phyloP scores from a whole-genome alignment of 1,140 invertebrate genomes.

The Eurosta solidaginis region DNA sequence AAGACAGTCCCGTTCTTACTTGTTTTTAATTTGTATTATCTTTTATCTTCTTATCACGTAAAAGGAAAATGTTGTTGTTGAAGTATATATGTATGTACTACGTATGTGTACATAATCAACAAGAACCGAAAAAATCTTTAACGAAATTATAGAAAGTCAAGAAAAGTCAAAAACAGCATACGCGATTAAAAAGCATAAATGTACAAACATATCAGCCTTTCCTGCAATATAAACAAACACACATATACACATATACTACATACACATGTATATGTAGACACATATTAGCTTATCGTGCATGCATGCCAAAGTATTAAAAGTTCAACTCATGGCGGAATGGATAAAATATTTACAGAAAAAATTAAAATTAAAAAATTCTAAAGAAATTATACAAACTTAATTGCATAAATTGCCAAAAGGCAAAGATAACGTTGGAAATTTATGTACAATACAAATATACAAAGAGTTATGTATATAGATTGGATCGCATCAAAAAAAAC shows the following conservation, averaged over 20 bases:
- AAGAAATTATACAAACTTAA: background rate
- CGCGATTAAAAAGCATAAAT: background rate
- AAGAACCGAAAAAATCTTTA: background rate
- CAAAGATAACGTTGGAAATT: background rate
- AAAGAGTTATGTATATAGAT: background rate
- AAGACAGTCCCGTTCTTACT: too few relatives aligned
- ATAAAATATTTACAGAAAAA: background rate
- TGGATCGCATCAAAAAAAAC: too few relatives aligned
- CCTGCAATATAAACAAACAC: background rate
- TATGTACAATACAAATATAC: background rate
- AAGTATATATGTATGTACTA: too few relatives aligned
- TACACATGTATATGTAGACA: background rate
- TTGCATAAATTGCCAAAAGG: background rate
- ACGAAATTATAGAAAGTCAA: background rate
- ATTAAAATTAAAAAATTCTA: too few relatives aligned
- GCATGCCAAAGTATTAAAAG: background rate
- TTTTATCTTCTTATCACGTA: too few relatives aligned
- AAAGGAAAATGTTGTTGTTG: too few relatives aligned
- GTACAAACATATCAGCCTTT: background rate
- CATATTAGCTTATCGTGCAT: background rate
- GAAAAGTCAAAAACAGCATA: background rate
- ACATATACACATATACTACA: background rate
- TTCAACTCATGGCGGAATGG: background rate
- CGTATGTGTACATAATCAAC: too few relatives aligned
- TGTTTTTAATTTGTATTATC: too few relatives aligned